These are phyloP conservation scores for Enteromius mattozi DNA, from an alignment of 2,797 vertebrate species.

Conservation along the genomic window DNA sequence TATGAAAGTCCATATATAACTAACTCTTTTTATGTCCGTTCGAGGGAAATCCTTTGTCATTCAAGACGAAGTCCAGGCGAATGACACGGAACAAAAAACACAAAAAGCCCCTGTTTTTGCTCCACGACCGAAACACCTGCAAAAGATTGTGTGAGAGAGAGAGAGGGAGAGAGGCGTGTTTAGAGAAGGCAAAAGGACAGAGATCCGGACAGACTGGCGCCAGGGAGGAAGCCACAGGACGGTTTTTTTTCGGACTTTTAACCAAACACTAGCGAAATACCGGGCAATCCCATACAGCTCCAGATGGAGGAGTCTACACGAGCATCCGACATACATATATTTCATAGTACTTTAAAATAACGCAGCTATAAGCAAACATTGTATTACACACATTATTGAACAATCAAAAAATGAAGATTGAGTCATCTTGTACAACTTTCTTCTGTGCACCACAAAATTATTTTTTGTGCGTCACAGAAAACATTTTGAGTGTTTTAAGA, in stretches of 20 bases:
- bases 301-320: not conserved
- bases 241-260: slow-evolving; percentile 51
- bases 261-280: slow-evolving; percentile 74
- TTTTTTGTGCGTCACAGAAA: not conserved
- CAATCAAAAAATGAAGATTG: not conserved
- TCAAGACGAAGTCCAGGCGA: slow-evolving; percentile 66
- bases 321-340: not conserved
- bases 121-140: slow-evolving; percentile 82
- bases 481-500: not conserved
- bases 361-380: not conserved
- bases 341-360: not conserved
- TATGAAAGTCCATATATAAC: slow-evolving; percentile 60
- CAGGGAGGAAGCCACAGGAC: slow-evolving; percentile 83
- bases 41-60: slow-evolving; percentile 76
- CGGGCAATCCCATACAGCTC: slow-evolving; percentile 73
- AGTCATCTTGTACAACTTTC: not conserved
- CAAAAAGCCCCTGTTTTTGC: slow-evolving; percentile 71
- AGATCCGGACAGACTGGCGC: slow-evolving; percentile 84
- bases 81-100: slow-evolving; percentile 59
- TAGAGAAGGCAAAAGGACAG: slow-evolving; percentile 80
- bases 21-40: slow-evolving; percentile 60
- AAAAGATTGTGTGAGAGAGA: slow-evolving; percentile 79
- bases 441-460: not conserved
- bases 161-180: slow-evolving; percentile 76
- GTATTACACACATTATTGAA: not conserved